Evolutionary conservation across 2,888 invertebrate species (phyloP).

Genomic region (Zaprionus obscuricornis): DNA sequence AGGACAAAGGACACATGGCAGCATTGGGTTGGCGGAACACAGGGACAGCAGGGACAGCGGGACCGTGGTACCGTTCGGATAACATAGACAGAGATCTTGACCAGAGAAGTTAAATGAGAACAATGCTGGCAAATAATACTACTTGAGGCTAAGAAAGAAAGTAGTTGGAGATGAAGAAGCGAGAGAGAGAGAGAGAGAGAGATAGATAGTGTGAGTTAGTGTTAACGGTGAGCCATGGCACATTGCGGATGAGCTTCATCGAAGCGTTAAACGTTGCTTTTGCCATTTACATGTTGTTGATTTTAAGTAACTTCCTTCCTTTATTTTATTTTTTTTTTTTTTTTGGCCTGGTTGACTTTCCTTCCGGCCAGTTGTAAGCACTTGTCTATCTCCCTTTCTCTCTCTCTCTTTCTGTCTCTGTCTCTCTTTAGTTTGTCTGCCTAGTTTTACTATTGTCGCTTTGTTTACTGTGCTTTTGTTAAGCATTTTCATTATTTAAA

Average conservation of each 20-base stretch:
- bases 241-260: constrained; percentile 25
- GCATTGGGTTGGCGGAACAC: too few relatives aligned
- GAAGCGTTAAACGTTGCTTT: constrained; percentile 51
- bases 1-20: too few relatives aligned
- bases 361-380: constrained; percentile 17
- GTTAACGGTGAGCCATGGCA: constrained; percentile 3
- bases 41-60: too few relatives aligned
- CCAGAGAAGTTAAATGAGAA: too few relatives aligned
- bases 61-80: too few relatives aligned
- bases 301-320: constrained; percentile 64
- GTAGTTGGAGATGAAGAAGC: neutral
- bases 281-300: constrained; percentile 66
- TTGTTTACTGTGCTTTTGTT: constrained; percentile 53
- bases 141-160: too few relatives aligned
- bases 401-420: neutral
- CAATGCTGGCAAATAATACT: too few relatives aligned
- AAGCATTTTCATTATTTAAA: constrained; percentile 63
- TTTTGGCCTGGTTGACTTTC: constrained; percentile 26
- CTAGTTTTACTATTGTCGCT: constrained; percentile 31
- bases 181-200: neutral
- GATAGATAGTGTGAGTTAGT: neutral
- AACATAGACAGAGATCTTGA: too few relatives aligned
- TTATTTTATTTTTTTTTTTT: too few relatives aligned
- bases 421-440: neutral
- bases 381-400: neutral